Evolutionary conservation across 2,797 vertebrate genomes (phyloP), one percentile per base, ranked within the genome.

Genomic region (Aeoliscus strigatus): DNA sequence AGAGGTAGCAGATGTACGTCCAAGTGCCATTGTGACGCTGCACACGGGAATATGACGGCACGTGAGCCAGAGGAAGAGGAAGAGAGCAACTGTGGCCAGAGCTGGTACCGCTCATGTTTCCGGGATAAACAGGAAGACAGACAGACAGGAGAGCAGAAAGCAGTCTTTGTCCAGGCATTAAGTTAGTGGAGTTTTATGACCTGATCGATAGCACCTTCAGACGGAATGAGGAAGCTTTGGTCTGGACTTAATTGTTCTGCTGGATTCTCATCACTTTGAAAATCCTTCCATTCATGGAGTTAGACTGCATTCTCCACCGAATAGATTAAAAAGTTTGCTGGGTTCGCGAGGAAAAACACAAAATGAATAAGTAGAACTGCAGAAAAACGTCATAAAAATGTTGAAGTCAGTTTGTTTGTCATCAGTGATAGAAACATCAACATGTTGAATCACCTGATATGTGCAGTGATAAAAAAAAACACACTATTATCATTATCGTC

Each of bases 181-280:
- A 85, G 82, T 87, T 76, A 71, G 67, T 31, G 44, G 46, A 67
- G 66, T 65, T 68, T 80, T 84, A 66, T 65, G 75, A 56, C 67
- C 75, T 66, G 75, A 85, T 86, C 73, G 51, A 87, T 86, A 78
- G 64, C 66, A 53, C 62, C 70, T 74, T 63, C 46, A 67, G 63
- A 81, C 72, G 58, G 66, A 76, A 64, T 27, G 56, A 54, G 55
- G 53, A 66, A 80, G 59, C 67, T 65, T 74, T 52, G 51, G 77
- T 81, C 65, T 60, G 58, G 60, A 75, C 63, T 77, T 81, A 83
- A 87, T 85, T 86, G 79, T 85, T 78, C 66, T 77, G 61, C 37
- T 46, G 66, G 60, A 44, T 57, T 79, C 67, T 59, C 62, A 80
- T 79, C 66, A 71, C 64, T 70, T 64, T 79, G 42, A 48, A 81